Base-by-base conservation (phyloP, 2,888 invertebrate species). In the Cheilosia scutellata region DNA sequence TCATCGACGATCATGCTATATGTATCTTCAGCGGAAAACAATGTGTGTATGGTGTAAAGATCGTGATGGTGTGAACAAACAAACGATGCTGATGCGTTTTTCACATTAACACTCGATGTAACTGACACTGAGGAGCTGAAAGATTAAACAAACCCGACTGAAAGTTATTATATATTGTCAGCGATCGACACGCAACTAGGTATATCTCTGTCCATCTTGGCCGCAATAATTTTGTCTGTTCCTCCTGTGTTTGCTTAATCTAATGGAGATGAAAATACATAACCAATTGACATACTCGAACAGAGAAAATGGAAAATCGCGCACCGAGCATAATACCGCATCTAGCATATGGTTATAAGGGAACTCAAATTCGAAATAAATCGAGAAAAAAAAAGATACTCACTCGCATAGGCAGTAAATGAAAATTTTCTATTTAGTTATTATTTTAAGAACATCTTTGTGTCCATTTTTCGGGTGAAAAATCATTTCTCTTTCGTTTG, bases 221-320 rank as follows among this genome's bases (percentile, higher is more conserved):
- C 58, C 29, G 49, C 71, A 62, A 27, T 53, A 5, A 51, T 51
- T 9, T 20, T 9, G 7, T 9, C 7, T 16, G 37, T 71, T 60
- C 47, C 31, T 47, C 47, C 31, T 60, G 7, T 47, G 29, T 83
- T 75, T 79, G 63, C 25, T 70, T 27, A 31, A 51, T 60, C 71
- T 66, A 42, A 63, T 80, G 68, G 44, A 76, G 65, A 60, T 71
- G 80, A 63, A 86, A 76, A 86, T 86, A 80, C 20, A n/a, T n/a
- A 86, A 80, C 60, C 66, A 74, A 63, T 60, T 68, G 68, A 68
- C 66, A 78, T 47, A 37, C 13, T 58, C 57, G 51, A 16, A 37
- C 37, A 37, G 37, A 40, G 33, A 27, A 20, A 57, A 37, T 27
- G 40, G 33, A 57, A 63, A 62, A 68, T 53, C 53, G 37, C 29